A percentile compares a stretch with the other conserved stretches of the same genome.
phyloP scores from a whole-genome alignment of 2,797 vertebrate genomes.

The Crax fasciolata region DNA sequence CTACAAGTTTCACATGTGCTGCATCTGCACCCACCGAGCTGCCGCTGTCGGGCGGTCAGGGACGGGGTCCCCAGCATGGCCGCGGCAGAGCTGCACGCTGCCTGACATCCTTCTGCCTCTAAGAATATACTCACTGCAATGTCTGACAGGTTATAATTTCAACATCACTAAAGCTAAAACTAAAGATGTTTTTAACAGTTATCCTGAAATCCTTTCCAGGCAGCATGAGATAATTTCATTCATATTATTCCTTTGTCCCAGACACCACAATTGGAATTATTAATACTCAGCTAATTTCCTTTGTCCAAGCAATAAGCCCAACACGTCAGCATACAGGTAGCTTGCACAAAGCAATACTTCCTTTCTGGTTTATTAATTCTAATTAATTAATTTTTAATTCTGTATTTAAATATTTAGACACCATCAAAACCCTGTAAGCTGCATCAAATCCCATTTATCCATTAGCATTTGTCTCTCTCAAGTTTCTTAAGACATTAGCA shows the following conservation, averaged over 20 bases:
- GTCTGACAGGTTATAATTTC: neutral
- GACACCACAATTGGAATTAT: neutral
- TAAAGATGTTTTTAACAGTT: neutral
- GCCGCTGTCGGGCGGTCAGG: neutral
- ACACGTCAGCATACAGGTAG: neutral
- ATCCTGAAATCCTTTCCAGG: neutral
- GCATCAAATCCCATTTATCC: no score
- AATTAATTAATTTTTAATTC: neutral
- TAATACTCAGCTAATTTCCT: neutral
- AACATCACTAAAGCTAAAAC: neutral
- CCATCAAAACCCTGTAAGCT: neutral
- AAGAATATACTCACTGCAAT: neutral
- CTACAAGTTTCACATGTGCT: no score
- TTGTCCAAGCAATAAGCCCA: neutral
- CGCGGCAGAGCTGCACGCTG: neutral
- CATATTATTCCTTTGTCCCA: neutral
- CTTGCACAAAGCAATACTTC: neutral
- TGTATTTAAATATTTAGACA: neutral
- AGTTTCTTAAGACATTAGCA: neutral
- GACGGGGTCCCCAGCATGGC: neutral
- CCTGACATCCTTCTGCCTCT: no score
- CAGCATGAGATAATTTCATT: neutral
- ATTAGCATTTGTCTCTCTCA: neutral
- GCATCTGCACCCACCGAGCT: neutral
- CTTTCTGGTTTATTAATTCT: neutral